phyloP scores from a whole-genome alignment of 2,888 invertebrate species.

The Phortica okadai region DNA sequence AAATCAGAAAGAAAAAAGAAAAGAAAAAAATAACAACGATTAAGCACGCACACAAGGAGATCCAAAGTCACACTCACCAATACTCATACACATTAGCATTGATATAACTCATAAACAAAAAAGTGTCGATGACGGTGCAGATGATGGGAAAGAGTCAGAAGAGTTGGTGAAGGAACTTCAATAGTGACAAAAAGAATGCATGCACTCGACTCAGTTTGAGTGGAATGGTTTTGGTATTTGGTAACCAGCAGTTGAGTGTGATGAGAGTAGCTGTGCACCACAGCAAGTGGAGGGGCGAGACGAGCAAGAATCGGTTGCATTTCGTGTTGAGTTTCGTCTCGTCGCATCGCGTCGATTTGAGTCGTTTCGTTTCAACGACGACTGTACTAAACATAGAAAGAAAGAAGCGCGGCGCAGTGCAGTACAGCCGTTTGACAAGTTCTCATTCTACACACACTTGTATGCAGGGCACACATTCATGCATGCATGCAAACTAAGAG shows the following conservation, averaged over 20 bases:
- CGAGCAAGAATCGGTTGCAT: too few species aligned
- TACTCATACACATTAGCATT: constrained; percentile 23
- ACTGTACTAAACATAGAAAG: constrained; percentile 67
- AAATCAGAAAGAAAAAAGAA: background rate
- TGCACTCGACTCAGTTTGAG: constrained; percentile 1
- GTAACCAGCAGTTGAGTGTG: too few species aligned
- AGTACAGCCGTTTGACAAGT: constrained; percentile 49
- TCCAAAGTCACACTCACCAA: constrained; percentile 44
- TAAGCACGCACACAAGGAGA: constrained; percentile 35
- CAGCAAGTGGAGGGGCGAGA: background rate
- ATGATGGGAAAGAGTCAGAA: background rate
- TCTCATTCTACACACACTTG: constrained; percentile 40
- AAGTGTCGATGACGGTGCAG: constrained; percentile 1
- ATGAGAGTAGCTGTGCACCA: background rate
- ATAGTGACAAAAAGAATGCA: background rate
- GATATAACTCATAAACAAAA: constrained; percentile 31
- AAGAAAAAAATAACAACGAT: too few species aligned
- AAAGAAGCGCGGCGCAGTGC: background rate
- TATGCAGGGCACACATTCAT: constrained; percentile 29
- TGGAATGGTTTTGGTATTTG: background rate
- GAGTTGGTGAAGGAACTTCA: background rate
- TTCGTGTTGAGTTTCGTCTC: background rate
- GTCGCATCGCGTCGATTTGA: constrained; percentile 8
- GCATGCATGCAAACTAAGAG: constrained; percentile 40
- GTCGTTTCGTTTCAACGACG: constrained; percentile 45